phyloP scores from a whole-genome alignment of 2,888 invertebrate genomes.

The Phania funesta region DNA sequence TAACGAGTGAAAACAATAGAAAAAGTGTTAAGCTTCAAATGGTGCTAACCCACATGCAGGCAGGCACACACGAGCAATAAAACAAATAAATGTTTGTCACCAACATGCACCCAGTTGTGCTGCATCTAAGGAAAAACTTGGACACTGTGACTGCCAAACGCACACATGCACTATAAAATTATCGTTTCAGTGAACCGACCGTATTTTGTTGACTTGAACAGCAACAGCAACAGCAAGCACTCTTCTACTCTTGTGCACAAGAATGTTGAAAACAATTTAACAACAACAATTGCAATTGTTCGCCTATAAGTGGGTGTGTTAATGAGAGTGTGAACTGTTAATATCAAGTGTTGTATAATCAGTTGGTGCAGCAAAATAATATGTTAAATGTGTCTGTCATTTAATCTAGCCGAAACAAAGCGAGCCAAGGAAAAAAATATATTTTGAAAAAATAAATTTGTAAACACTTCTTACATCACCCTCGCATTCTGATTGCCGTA shows the following conservation, averaged over 20 bases:
- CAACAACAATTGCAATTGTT: conserved; percentile 8
- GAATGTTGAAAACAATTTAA: conserved; percentile 55
- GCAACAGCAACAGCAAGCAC: neutral
- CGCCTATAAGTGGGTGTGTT: neutral
- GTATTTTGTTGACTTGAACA: conserved; percentile 29
- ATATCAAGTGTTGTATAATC: conserved; percentile 18
- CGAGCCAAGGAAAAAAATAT: neutral
- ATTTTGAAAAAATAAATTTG: neutral
- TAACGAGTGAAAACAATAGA: conserved; percentile 27
- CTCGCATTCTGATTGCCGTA: neutral
- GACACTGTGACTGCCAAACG: conserved; percentile 20
- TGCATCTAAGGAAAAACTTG: conserved; percentile 11
- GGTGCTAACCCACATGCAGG: neutral
- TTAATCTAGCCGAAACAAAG: neutral
- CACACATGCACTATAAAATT: conserved; percentile 11
- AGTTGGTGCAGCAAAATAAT: conserved; percentile 39
- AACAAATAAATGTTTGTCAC: conserved; percentile 18
- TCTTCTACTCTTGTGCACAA: neutral
- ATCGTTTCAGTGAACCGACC: conserved; percentile 26
- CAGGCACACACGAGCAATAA: neutral
- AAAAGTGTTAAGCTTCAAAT: conserved; percentile 32
- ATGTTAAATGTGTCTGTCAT: conserved; percentile 48
- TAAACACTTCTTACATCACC: neutral
- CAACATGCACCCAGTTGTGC: conserved; percentile 14
- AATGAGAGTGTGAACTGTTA: conserved; percentile 1